phyloP scores from a whole-genome alignment of 2,888 invertebrate species.

The Lepidochrysops patricia region DNA sequence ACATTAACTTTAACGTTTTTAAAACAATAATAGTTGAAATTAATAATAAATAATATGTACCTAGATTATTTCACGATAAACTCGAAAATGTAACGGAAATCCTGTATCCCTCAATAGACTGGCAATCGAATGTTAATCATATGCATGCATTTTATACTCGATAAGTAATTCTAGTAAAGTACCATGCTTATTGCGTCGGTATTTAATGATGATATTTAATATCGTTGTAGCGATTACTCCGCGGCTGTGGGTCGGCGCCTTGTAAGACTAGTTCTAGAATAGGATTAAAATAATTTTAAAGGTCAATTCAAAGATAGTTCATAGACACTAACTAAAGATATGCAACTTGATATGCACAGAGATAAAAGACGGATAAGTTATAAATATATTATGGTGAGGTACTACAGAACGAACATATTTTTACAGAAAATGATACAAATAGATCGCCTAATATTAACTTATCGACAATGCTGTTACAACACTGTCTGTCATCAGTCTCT shows the following conservation, averaged over 20 bases:
- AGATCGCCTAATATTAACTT: not conserved
- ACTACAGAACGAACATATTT: no score
- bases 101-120: conserved; percentile 2
- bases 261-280: not conserved
- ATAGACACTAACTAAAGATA: not conserved
- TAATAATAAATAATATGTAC: no score
- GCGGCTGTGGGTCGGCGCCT: no score
- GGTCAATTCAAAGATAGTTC: not conserved
- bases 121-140: not conserved
- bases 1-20: no score
- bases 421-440: no score
- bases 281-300: not conserved
- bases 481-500: conserved; percentile 17
- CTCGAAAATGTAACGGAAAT: conserved; percentile 8
- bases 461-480: not conserved
- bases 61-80: not conserved
- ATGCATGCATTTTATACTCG: not conserved
- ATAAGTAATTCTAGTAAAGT: not conserved
- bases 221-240: not conserved
- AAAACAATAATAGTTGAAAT: not conserved
- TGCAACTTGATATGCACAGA: not conserved
- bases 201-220: not conserved
- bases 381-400: no score
- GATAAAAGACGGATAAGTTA: not conserved
- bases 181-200: not conserved